Evolutionary conservation across 2,113 vertebrate genomes (phyloP).

Genomic region (Paedocypris sp.): DNA sequence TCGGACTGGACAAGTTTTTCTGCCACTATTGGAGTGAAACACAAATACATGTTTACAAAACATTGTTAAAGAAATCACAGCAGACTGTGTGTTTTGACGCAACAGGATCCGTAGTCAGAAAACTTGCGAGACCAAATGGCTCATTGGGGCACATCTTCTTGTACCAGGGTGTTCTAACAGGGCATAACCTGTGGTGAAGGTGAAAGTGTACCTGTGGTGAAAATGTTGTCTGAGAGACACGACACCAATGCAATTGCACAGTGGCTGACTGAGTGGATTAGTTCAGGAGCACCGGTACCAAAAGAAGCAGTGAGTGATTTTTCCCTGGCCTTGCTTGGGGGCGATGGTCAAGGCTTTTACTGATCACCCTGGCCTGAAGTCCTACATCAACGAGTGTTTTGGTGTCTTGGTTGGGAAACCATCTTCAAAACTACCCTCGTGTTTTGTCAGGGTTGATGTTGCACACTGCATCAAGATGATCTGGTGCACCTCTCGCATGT

Average conservation of each 20-base stretch:
- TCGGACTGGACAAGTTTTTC: no score
- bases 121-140: no score
- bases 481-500: no score
- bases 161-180: conserved; percentile 2
- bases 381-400: conserved; percentile 17
- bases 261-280: conserved; percentile 12
- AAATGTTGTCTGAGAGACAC: conserved; percentile 21
- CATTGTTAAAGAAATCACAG: neutral
- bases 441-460: neutral
- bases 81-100: conserved; percentile 1
- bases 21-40: neutral
- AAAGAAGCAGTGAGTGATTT: conserved; percentile 13
- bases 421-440: neutral
- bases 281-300: neutral
- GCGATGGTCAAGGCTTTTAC: conserved; percentile 9
- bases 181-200: neutral
- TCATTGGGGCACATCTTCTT: neutral
- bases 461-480: neutral
- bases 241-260: conserved; percentile 22
- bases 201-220: neutral
- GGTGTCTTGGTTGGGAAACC: conserved; percentile 11
- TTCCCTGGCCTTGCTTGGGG: conserved; percentile 13
- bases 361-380: neutral
- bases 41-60: neutral
- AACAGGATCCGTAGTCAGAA: conserved; percentile 4